Conservation (phyloP, 1,140 invertebrate genomes). For the Galendromus occidentalis region DNA sequence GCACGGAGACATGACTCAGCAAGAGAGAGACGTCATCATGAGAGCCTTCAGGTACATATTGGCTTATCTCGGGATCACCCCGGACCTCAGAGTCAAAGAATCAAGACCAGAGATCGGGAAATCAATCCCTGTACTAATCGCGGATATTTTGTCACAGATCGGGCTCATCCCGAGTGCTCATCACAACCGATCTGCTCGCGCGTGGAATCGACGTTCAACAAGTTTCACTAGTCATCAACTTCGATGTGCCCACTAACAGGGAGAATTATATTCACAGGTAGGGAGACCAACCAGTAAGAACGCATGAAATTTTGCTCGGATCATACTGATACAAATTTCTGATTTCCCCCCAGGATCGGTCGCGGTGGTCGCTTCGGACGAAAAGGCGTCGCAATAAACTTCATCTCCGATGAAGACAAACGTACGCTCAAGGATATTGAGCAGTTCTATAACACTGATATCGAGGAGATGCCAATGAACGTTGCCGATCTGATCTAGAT, state of each 20-base stretch:
- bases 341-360: constrained; percentile 50
- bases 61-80: no score
- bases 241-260: constrained; percentile 36
- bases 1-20: constrained; percentile 38
- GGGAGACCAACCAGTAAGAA: no score
- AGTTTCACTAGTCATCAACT: constrained; percentile 39
- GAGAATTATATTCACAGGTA: constrained; percentile 44
- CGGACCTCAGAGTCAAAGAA: no score
- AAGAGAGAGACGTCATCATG: constrained; percentile 36
- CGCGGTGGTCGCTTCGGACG: constrained; percentile 97
- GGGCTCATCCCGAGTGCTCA: constrained; percentile 37
- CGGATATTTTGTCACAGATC: constrained; percentile 24
- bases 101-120: no score
- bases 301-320: no score
- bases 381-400: constrained; percentile 99
- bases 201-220: constrained; percentile 39
- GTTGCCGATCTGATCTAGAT: constrained; percentile 86
- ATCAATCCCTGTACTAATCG: no score
- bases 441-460: constrained; percentile 89
- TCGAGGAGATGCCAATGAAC: constrained; percentile 98
- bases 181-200: constrained; percentile 37
- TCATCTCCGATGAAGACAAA: constrained; percentile 85
- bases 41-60: constrained; percentile 37
- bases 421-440: constrained; percentile 89
- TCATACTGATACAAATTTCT: no score